Conservation (phyloP, 2,113 vertebrate genomes). For the Oreotrochilus melanogaster region DNA sequence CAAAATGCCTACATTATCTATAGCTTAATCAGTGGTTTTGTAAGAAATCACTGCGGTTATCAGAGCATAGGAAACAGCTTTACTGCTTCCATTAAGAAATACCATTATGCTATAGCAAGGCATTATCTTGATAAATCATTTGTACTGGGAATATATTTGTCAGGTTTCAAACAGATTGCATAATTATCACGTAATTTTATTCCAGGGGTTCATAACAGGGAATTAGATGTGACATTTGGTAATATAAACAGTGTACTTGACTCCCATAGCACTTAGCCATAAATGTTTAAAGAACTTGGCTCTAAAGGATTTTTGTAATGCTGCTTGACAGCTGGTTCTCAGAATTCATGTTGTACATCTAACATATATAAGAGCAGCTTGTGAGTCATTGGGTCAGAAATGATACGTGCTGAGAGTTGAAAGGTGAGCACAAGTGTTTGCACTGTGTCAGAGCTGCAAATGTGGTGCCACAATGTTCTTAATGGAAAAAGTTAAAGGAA, state of each 20-base stretch:
- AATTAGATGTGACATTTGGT: constrained; percentile 73
- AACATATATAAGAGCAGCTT: neutral
- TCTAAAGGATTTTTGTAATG: constrained; percentile 44
- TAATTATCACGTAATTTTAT: constrained; percentile 76
- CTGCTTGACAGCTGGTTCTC: neutral
- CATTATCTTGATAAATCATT: constrained; percentile 73
- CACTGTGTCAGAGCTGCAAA: neutral
- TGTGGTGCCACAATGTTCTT: accelerated
- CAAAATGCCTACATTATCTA: constrained; percentile 67
- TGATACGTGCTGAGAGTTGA: neutral
- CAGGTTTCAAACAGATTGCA: constrained; percentile 75
- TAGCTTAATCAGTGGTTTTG: constrained; percentile 74
- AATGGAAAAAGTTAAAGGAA: neutral
- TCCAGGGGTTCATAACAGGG: constrained; percentile 63
- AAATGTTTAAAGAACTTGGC: constrained; percentile 60
- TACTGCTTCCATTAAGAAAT: constrained; percentile 68
- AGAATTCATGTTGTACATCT: neutral
- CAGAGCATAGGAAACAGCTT: constrained; percentile 54
- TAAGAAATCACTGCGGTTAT: constrained; percentile 75
- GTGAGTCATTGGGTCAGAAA: neutral
- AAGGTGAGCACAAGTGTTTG: neutral
- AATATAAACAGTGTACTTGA: constrained; percentile 69
- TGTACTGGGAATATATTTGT: constrained; percentile 75
- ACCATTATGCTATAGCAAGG: constrained; percentile 28
- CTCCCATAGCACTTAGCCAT: constrained; percentile 35